Percentiles rank a stretch among this genome's conserved stretches.
phyloP scores from a whole-genome alignment of 2,888 invertebrate genomes.

The Drosophila prostipennis region DNA sequence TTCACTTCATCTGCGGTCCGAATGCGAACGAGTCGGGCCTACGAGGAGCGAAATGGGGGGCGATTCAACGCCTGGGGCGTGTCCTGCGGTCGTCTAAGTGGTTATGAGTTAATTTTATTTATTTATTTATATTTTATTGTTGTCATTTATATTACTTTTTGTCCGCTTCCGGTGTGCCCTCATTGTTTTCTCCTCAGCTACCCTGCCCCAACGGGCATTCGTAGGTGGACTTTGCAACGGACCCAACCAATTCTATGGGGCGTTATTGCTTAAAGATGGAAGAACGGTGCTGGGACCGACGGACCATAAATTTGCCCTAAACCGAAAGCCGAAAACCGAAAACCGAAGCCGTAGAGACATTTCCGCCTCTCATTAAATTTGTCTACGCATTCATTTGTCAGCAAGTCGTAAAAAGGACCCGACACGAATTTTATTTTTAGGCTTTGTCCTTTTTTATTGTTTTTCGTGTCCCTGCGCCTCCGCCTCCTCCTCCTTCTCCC shows the following conservation, averaged over 20 bases:
- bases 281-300: not conserved
- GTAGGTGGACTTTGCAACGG: conserved; percentile 7
- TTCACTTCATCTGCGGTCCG: conserved; percentile 49
- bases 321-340: conserved; percentile 28
- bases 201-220: conserved; percentile 14
- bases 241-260: conserved; percentile 57
- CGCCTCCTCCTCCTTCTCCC: too few relatives aligned
- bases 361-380: conserved; percentile 82
- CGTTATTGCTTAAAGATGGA: conserved; percentile 49
- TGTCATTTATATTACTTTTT: conserved; percentile 72
- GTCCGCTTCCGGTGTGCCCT: conserved; percentile 35
- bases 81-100: conserved; percentile 67
- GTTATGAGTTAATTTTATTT: conserved; percentile 81
- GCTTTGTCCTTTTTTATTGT: conserved; percentile 28
- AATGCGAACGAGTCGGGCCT: conserved; percentile 1
- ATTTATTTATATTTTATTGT: conserved; percentile 81
- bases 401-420: conserved; percentile 73
- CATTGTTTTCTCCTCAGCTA: conserved; percentile 43
- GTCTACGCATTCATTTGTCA: conserved; percentile 82
- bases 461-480: conserved; percentile 4
- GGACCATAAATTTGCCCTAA: conserved; percentile 46
- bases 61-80: not conserved
- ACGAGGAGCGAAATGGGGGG: too few relatives aligned
- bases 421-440: conserved; percentile 67
- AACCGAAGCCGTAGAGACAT: conserved; percentile 66